A percentile compares a stretch with the other conserved stretches of the same genome.
These are phyloP conservation scores for Lasioglossum baleicum DNA, from an alignment of 1,140 invertebrate species.

Conservation along the genomic window DNA sequence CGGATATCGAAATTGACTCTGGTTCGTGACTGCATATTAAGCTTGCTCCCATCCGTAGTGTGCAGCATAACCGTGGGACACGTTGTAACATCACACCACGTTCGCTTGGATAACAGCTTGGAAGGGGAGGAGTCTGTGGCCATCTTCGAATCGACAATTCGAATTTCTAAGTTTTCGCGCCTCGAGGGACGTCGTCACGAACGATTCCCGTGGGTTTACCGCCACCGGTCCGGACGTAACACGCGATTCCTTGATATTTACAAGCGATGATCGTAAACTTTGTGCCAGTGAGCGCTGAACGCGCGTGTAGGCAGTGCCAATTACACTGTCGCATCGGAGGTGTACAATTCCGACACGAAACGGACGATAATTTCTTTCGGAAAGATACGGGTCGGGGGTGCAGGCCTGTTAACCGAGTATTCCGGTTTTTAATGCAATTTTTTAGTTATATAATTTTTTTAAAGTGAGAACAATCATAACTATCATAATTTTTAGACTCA, in stretches of 20 bases:
- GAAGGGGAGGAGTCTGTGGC: not conserved
- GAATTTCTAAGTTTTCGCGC: not conserved
- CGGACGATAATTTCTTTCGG: not conserved
- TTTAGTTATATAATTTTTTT: too few relatives aligned
- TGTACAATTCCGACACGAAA: not conserved
- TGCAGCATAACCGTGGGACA: slow-evolving; percentile 43
- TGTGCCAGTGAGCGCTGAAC: too few relatives aligned
- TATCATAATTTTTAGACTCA: too few relatives aligned
- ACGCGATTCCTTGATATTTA: not conserved
- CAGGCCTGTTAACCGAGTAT: too few relatives aligned
- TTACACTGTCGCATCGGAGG: not conserved
- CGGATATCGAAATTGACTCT: too few relatives aligned
- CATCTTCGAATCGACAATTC: not conserved
- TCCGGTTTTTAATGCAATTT: too few relatives aligned
- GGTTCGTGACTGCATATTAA: too few relatives aligned
- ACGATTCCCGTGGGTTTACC: not conserved
- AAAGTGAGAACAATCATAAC: too few relatives aligned
- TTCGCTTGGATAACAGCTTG: slow-evolving; percentile 43
- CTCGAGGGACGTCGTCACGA: slow-evolving; percentile 8
- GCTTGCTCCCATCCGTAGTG: not conserved
- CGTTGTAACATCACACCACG: slow-evolving; percentile 35
- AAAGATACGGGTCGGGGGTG: not conserved
- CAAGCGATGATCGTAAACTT: too few relatives aligned
- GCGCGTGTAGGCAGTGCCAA: not conserved
- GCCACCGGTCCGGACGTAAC: not conserved